A percentile compares a stretch with the other conserved stretches of the same genome.
Conservation (phyloP, 2,888 invertebrate species). For the Epistrophella euchroma region DNA sequence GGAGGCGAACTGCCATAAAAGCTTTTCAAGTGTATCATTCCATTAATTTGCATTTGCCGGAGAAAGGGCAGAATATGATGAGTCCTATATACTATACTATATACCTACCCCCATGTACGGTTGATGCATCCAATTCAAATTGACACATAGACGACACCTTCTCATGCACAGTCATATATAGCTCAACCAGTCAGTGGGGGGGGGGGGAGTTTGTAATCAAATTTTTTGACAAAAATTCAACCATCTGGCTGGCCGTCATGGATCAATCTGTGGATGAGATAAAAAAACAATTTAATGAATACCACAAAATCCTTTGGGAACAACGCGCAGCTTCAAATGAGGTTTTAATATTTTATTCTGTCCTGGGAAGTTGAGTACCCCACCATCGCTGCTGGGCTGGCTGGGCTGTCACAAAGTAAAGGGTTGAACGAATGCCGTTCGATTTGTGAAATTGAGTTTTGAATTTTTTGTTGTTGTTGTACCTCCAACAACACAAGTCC, state of each 20-base stretch:
- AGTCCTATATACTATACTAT: not conserved
- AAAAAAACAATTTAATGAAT: slow-evolving; percentile 68
- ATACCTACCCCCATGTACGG: not conserved
- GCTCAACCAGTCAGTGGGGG: not conserved
- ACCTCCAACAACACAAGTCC: slow-evolving; percentile 29
- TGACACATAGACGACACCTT: slow-evolving; percentile 55
- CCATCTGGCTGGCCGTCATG: slow-evolving; percentile 56
- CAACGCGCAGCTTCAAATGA: slow-evolving; percentile 53
- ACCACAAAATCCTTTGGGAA: slow-evolving; percentile 42
- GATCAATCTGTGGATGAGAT: slow-evolving; percentile 52
- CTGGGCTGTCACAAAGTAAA: not conserved
- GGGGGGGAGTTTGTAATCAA: slow-evolving; percentile 29
- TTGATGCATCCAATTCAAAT: slow-evolving; percentile 59
- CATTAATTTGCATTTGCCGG: slow-evolving; percentile 68
- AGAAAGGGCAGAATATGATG: not conserved
- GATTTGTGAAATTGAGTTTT: slow-evolving; percentile 70
- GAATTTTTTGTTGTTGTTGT: slow-evolving; percentile 43
- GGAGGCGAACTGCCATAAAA: slow-evolving; percentile 55
- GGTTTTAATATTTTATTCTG: slow-evolving; percentile 62
- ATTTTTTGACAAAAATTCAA: slow-evolving; percentile 51
- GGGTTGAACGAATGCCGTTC: slow-evolving; percentile 67
- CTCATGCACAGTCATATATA: not conserved
- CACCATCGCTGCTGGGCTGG: not conserved
- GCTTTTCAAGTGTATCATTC: slow-evolving; percentile 73
- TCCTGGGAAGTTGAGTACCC: not conserved